These are phyloP conservation scores for Dermolepida albohirtum DNA, from an alignment of 2,888 invertebrate species.

Conservation along the genomic window DNA sequence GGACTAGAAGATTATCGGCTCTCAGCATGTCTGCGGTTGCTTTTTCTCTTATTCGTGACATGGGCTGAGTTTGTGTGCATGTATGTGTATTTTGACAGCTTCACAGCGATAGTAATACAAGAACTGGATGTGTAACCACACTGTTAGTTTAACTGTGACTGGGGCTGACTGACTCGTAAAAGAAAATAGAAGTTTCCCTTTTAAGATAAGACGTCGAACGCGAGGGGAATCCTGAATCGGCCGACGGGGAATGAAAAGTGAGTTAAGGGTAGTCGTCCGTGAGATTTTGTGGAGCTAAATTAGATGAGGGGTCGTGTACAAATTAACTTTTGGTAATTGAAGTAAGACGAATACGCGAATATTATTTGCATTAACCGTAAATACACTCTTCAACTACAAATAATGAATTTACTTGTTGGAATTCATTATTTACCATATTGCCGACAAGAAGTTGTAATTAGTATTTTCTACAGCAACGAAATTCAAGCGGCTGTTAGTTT, in stretches of 20 bases:
- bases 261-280: constrained; percentile 3
- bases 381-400: constrained; percentile 16
- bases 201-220: constrained; percentile 33
- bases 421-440: too few relatives aligned
- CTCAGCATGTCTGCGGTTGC: constrained; percentile 8
- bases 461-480: too few relatives aligned
- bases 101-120: constrained; percentile 11
- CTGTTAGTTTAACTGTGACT: constrained; percentile 32
- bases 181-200: constrained; percentile 35
- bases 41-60: constrained; percentile 6
- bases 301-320: constrained; percentile 20
- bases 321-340: constrained; percentile 32
- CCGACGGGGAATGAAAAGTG: constrained; percentile 20
- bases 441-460: too few relatives aligned
- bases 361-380: constrained; percentile 22
- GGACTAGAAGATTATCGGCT: constrained; percentile 10
- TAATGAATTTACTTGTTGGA: neutral
- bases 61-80: neutral
- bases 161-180: constrained; percentile 28
- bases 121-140: constrained; percentile 22
- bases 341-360: constrained; percentile 25
- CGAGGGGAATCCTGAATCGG: constrained; percentile 20
- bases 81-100: constrained; percentile 5
- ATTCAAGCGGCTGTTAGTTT: too few relatives aligned
- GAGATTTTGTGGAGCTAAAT: constrained; percentile 27